A percentile compares a stretch with the other conserved stretches of the same genome.
Conservation (phyloP, 2,113 vertebrate genomes). For the Thamnaconus septentrionalis region DNA sequence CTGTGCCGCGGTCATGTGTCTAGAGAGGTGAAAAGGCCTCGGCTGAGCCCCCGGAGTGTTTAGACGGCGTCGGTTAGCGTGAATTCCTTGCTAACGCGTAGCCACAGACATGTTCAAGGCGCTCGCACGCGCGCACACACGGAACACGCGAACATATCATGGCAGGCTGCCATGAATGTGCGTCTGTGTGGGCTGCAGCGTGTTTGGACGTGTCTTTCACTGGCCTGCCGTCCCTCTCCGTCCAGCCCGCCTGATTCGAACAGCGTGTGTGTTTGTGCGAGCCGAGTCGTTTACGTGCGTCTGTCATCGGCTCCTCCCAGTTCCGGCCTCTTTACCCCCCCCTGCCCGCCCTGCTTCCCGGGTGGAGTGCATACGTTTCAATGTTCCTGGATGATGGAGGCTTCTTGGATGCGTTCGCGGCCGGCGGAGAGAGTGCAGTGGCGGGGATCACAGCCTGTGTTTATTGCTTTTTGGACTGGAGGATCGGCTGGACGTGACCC, state of each 20-base stretch:
- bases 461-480: constrained; percentile 59
- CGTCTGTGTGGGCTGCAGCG: constrained; percentile 19
- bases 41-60: constrained; percentile 58
- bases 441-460: constrained; percentile 52
- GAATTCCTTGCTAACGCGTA: constrained; percentile 58
- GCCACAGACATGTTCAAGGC: constrained; percentile 40
- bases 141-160: constrained; percentile 26
- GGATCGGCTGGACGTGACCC: constrained; percentile 51
- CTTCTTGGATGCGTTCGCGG: constrained; percentile 22
- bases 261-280: constrained; percentile 53
- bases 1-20: constrained; percentile 64
- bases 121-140: constrained; percentile 24
- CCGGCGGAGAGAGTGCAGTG: constrained; percentile 27
- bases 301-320: constrained; percentile 46
- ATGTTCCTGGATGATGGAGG: constrained; percentile 18
- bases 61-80: constrained; percentile 64
- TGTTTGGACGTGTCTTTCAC: constrained; percentile 72
- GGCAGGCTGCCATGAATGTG: constrained; percentile 31
- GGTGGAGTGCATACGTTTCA: constrained; percentile 39
- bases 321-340: constrained; percentile 22
- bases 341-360: constrained; percentile 24
- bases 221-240: constrained; percentile 20
- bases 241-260: constrained; percentile 36
- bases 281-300: constrained; percentile 61
- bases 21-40: constrained; percentile 61